Evolutionary conservation across 2,888 invertebrate species (phyloP).

Genomic region (Chymomyza caudatula): DNA sequence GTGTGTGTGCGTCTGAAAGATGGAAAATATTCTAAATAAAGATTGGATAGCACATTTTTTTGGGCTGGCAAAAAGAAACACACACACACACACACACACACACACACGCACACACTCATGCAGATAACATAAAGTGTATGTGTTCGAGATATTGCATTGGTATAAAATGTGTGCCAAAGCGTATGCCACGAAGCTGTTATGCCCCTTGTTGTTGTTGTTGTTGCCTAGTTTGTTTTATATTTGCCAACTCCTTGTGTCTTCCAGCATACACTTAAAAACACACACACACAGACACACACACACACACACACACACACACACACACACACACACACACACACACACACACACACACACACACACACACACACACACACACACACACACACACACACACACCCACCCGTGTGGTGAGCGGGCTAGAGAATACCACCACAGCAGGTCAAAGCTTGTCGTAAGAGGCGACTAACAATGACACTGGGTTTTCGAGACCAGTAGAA

Average conservation of each 20-base stretch:
- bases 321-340: constrained; percentile 16
- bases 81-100: not conserved
- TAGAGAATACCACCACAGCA: too few species aligned
- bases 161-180: constrained; percentile 19
- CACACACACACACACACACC: constrained; percentile 15
- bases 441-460: too few species aligned
- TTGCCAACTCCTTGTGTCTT: constrained; percentile 29
- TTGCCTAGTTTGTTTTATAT: constrained; percentile 26
- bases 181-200: constrained; percentile 24
- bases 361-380: constrained; percentile 3
- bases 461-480: too few species aligned
- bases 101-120: constrained; percentile 14
- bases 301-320: constrained; percentile 1
- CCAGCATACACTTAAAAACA: constrained; percentile 13
- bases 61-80: constrained; percentile 23
- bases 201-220: constrained; percentile 19
- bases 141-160: constrained; percentile 1
- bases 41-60: constrained; percentile 42
- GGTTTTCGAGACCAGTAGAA: too few species aligned
- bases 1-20: constrained; percentile 37
- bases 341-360: not conserved
- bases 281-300: constrained; percentile 6
- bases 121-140: not conserved
- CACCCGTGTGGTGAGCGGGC: too few species aligned
- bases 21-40: constrained; percentile 27